Base-by-base conservation (phyloP, 1,140 invertebrate genomes). In the Caenorhabditis remanei region DNA sequence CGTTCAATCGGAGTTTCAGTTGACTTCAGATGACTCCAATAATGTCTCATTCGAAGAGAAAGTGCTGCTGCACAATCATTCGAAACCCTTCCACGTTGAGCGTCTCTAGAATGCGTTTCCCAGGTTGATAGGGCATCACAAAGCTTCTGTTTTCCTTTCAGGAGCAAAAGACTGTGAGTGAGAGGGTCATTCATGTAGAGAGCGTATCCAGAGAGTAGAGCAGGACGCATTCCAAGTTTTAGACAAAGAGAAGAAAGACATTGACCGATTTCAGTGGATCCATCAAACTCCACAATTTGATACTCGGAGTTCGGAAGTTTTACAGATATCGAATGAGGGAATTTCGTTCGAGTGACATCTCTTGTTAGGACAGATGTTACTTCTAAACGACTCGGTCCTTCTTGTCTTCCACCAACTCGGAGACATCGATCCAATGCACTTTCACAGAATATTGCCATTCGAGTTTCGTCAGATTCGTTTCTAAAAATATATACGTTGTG, bases 281-380 rank as follows among this genome's bases (percentile, higher is more conserved):
- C 90, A 84, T 91, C 90, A 55, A 91, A 91, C 82, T 91, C 90
- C 13, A 91, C 89, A 14, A 91, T 91, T 87, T 91, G 90, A 87
- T 91, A 90, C 48, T 91, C 90, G 13, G 87, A 87, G 75, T 85
- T 88, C 24, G 90, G 90, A 32, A 91, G 71, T 53, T 83, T 85
- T 5, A 91, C 88, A 21, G 90, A 84, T 53, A 91, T 90, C 4
- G 88, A 91, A 86, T 90, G 90, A 21, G 90, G 90, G 16, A 90
- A 86, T 61, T 88, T 90, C 2, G 90, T 91, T 50, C 50, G 67
- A 11, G 85, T 87, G 2, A 90, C 89, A 88, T 91, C 90, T 58
- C 90, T 87, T 40, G 89, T 90, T 4, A 91, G 85, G 4, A 91
- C 87, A 40, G 88, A 88, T 56, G 87, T 88, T 2, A 90, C 90